phyloP scores from a whole-genome alignment of 2,797 vertebrate species.

The Coluber constrictor region DNA sequence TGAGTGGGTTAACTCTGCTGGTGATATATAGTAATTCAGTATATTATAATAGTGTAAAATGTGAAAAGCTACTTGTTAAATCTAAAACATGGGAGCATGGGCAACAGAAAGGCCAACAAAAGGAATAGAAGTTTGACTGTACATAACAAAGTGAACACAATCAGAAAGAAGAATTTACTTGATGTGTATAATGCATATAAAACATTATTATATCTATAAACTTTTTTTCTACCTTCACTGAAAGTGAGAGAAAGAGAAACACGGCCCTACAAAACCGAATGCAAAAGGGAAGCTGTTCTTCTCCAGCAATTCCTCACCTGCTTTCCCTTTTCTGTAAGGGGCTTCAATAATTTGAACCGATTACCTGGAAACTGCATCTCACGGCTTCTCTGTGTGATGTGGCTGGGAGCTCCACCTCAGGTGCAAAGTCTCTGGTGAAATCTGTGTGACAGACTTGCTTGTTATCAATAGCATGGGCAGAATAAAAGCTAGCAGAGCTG shows the following conservation, averaged over 20 bases:
- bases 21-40: not conserved
- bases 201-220: not conserved
- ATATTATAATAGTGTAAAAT: not conserved
- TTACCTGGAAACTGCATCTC: not conserved
- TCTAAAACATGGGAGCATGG: not conserved
- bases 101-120: not conserved
- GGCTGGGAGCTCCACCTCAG: not conserved
- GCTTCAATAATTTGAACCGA: not conserved
- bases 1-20: not conserved
- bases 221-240: not conserved
- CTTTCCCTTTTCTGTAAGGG: not conserved
- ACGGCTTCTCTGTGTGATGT: not conserved
- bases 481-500: not conserved
- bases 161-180: not conserved
- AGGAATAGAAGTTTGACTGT: not conserved
- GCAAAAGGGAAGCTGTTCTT: not conserved
- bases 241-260: not conserved
- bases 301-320: not conserved
- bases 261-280: not conserved
- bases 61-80: not conserved
- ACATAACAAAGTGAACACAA: not conserved
- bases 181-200: not conserved
- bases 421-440: not conserved
- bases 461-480: not conserved
- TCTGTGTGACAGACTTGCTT: not conserved